These are phyloP conservation scores for Chelonoidis abingdonii DNA, from an alignment of 2,113 vertebrate genomes.

Conservation along the genomic window DNA sequence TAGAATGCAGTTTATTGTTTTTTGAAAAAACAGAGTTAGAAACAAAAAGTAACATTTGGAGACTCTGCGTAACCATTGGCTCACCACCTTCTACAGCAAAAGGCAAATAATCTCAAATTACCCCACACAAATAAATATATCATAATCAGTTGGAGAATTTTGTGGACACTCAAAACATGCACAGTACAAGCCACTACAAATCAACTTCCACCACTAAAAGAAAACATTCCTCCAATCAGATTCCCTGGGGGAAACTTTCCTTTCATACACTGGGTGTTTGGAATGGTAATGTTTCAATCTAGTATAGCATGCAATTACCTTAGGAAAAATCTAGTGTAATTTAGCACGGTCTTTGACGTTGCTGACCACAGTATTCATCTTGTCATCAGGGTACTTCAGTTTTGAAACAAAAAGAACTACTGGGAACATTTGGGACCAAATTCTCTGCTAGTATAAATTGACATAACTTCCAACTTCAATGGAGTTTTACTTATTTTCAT, in stretches of 20 bases:
- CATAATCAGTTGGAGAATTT: slow-evolving; percentile 28
- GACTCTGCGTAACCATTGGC: neutral
- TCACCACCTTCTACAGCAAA: slow-evolving; percentile 15
- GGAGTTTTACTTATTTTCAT: neutral
- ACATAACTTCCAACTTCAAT: neutral
- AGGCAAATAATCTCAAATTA: slow-evolving; percentile 46
- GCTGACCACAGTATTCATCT: neutral
- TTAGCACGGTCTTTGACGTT: neutral
- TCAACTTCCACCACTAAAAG: slow-evolving; percentile 36
- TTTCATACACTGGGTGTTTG: neutral
- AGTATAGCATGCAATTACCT: neutral
- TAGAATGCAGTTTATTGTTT: neutral
- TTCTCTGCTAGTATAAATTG: neutral
- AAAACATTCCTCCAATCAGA: slow-evolving; percentile 54
- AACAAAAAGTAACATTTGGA: slow-evolving; percentile 27
- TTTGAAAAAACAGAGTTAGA: neutral
- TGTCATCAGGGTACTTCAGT: neutral
- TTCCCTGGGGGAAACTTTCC: neutral
- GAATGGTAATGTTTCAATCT: neutral
- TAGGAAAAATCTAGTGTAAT: neutral
- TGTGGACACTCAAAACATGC: slow-evolving; percentile 35
- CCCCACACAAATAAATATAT: slow-evolving; percentile 21
- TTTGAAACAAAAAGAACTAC: neutral
- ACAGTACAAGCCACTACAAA: slow-evolving; percentile 60
- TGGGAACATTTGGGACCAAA: neutral